Evolutionary conservation across 2,113 vertebrate genomes (phyloP), one percentile per base, ranked within the genome.

Genomic region (Nothobranchius furzeri): DNA sequence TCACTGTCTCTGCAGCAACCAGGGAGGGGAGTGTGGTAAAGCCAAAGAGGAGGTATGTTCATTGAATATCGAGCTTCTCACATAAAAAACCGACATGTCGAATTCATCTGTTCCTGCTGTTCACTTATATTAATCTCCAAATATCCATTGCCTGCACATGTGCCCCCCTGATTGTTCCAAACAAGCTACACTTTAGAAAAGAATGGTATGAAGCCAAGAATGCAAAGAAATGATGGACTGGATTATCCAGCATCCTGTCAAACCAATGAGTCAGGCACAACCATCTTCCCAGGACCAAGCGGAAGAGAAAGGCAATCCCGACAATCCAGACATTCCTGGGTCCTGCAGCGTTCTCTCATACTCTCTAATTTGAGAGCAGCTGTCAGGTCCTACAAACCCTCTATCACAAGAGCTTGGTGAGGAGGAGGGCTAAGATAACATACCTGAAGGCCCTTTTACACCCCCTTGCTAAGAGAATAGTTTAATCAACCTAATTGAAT

Each of bases 361-460:
- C 72, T 87, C 91, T 93, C 87, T 94, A 93, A 94, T 94, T 93
- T 94, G 85, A 79, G 84, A 92, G 80, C 91, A 92, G 90, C 90
- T 92, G 91, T 91, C 74, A 69, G 78, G 75, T 79, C 81, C 86
- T 89, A 86, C 84, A 85, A 89, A 82, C 75, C 79, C 78, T 88
- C 84, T 82, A 78, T 77, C 87, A 88, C 91, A 86, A 92, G 92
- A 90, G 85, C 68, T 53, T 52, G 70, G 20, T 79, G 45, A 56
- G 68, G 62, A 73, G 69, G 65, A 37, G 46, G 51, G 74, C 54
- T 66, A 55, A 42, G 25, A 46, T 53, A 73, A 68, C 50, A 75
- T 46, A 57, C 64, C 70, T 45, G 43, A 45, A 12, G 40, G 9
- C 43, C 3, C 43, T 45, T 12, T 12, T 12, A 12, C 43, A 45